phyloP scores from a whole-genome alignment of 1,140 invertebrate genomes.

The Rhyzopertha dominica region DNA sequence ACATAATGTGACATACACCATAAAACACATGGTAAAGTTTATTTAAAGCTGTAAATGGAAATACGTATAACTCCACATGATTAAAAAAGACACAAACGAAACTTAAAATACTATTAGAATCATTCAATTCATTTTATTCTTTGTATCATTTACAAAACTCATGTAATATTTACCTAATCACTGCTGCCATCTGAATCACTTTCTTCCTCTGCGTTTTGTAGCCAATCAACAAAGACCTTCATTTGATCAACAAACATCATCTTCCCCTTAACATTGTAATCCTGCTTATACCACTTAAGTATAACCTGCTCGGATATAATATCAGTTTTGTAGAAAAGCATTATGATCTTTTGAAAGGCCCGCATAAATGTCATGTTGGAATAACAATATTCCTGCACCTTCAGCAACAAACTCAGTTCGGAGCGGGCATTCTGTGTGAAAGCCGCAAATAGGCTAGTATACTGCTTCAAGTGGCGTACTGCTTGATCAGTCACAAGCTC shows the following conservation, averaged over 20 bases:
- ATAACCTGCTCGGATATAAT: slow-evolving; percentile 89
- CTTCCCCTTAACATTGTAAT: slow-evolving; percentile 90
- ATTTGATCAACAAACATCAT: slow-evolving; percentile 96
- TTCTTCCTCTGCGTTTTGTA: slow-evolving; percentile 92
- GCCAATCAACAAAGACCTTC: slow-evolving; percentile 95
- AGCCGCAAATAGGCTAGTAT: slow-evolving; percentile 77
- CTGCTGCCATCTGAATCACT: slow-evolving; percentile 49
- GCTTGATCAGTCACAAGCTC: slow-evolving; percentile 93
- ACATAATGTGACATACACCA: too few relatives aligned
- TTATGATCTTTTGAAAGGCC: slow-evolving; percentile 94
- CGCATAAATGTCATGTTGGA: slow-evolving; percentile 99
- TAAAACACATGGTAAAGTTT: too few relatives aligned
- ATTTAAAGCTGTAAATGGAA: too few relatives aligned
- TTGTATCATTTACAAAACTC: not conserved
- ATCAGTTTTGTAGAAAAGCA: slow-evolving; percentile 93
- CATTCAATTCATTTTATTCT: not conserved
- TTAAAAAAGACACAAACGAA: too few relatives aligned
- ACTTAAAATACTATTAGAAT: not conserved
- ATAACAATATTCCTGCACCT: slow-evolving; percentile 96
- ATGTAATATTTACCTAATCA: slow-evolving; percentile 37
- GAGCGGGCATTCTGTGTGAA: slow-evolving; percentile 79
- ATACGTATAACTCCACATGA: too few relatives aligned
- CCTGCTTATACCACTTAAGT: slow-evolving; percentile 89
- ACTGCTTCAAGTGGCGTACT: slow-evolving; percentile 81
- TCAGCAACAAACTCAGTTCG: slow-evolving; percentile 81